Conservation (phyloP, 2,888 invertebrate genomes). For the Lasioglossum zephyrum region DNA sequence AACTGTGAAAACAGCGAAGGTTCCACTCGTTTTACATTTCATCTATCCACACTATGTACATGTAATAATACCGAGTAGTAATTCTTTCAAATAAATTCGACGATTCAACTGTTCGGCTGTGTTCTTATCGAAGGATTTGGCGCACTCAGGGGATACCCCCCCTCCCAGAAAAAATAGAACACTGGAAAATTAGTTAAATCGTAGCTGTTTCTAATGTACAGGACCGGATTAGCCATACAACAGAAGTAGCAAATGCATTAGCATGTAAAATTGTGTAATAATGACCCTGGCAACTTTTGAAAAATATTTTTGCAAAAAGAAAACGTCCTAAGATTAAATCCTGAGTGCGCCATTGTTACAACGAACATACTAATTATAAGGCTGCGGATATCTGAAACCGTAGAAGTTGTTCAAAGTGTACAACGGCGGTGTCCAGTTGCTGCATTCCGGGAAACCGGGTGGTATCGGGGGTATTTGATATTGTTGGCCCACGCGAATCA, state of each 20-base stretch:
- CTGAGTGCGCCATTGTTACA: neutral
- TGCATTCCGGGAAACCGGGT: conserved; percentile 50
- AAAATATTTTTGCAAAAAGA: too few relatives aligned
- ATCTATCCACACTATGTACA: neutral
- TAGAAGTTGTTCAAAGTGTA: conserved; percentile 32
- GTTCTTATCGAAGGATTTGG: neutral
- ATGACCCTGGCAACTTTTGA: too few relatives aligned
- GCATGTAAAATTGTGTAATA: too few relatives aligned
- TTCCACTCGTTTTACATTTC: neutral
- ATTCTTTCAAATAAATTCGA: neutral
- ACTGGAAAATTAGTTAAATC: too few relatives aligned
- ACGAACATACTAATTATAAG: too few relatives aligned
- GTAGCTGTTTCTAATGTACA: too few relatives aligned
- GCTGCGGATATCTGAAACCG: neutral
- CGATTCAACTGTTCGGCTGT: neutral
- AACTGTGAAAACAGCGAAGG: neutral
- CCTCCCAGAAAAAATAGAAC: too few relatives aligned
- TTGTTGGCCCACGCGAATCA: conserved; percentile 71
- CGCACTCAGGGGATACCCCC: too few relatives aligned
- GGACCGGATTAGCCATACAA: too few relatives aligned
- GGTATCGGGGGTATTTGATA: conserved; percentile 73
- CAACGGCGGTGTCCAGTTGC: conserved; percentile 43
- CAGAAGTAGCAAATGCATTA: too few relatives aligned
- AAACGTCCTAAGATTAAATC: too few relatives aligned
- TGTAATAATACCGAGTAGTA: neutral